Conservation (phyloP, 1,140 invertebrate species). For the Lepidotrigona ventralis region DNA sequence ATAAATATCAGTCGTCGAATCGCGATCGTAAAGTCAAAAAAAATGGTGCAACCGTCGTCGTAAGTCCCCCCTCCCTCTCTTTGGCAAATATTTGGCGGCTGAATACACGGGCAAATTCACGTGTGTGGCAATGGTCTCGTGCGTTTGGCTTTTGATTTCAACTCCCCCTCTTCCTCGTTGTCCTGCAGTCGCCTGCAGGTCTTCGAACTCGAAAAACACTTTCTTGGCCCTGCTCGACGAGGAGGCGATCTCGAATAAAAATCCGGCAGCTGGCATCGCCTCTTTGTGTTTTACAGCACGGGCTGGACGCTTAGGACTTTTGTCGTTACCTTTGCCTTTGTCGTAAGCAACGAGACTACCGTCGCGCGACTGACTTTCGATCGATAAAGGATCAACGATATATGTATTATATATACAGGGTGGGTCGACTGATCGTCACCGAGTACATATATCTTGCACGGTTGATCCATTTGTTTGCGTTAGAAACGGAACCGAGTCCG, state of each 20-base stretch:
- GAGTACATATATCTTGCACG: neutral
- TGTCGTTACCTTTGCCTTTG: conserved; percentile 57
- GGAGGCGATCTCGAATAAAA: conserved; percentile 60
- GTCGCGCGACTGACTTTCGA: conserved; percentile 49
- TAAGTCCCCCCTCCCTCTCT: too few species aligned
- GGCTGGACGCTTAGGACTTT: conserved; percentile 55
- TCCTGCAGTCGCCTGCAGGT: conserved; percentile 37
- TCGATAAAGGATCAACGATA: conserved; percentile 50
- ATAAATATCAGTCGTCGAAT: neutral
- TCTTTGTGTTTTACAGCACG: conserved; percentile 55
- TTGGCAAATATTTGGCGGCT: conserved; percentile 28
- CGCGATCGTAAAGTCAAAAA: neutral
- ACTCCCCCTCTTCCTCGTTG: conserved; percentile 39
- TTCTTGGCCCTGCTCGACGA: conserved; percentile 48
- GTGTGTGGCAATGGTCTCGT: conserved; percentile 3
- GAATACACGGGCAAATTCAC: conserved; percentile 28
- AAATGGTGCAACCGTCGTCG: conserved; percentile 3
- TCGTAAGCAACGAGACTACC: conserved; percentile 5
- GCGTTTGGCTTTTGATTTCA: conserved; percentile 43
- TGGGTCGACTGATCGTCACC: neutral
- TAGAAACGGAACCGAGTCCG: neutral
- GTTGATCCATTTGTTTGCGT: neutral
- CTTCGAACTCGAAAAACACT: conserved; percentile 50
- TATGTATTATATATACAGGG: neutral
- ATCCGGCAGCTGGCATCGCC: conserved; percentile 60